Base-by-base conservation (phyloP, 2,888 invertebrate genomes). In the Panorpa germanica region DNA sequence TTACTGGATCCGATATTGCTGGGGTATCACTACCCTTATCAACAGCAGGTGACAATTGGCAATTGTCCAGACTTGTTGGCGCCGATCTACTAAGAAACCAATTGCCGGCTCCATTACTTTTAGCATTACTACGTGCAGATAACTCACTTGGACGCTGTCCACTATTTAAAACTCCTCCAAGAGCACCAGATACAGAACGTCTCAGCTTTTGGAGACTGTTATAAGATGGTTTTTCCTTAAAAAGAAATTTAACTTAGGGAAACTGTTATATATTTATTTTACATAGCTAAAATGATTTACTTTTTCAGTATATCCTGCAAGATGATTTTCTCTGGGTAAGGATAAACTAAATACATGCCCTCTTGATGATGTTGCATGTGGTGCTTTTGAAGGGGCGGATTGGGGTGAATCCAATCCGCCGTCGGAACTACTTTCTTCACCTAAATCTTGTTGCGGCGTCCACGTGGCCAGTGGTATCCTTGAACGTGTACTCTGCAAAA, bases 381-480 rank as follows among this genome's bases (percentile, higher is more conserved):
- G n/a, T n/a, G 0, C 57, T 55, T 35, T 40, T 23, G 17, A 31
- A 39, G 17, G 38, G 31, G 32, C 33, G 26, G 32, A 32, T 29
- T 36, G 48, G 2, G 49, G 48, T 1, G 49, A 49, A 22, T 49
- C 49, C 11, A 48, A 46, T 18, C 52, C 61, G 52, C 43, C 45
- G 28, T 64, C 64, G 2, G 63, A 63, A 38, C 63, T 61, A 43
- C 58, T 59, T 45, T 74, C 74, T 4, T 72, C 75, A 20, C 65
- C 72, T n/a, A 85, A 60, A 49, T 85, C 85, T 47, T 83, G 82
- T 43, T 83, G 80, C 0, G 85, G 83, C 1, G 82, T 83, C 85
- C 83, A 85, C 0, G 71, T 58, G 24, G 53, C 46, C n/a, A n/a
- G n/a, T n/a, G n/a, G n/a, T n/a, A n/a, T n/a, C n/a, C n/a, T n/a